A percentile compares a stretch with the other conserved stretches of the same genome.
Conservation (phyloP, 2,888 invertebrate genomes). For the Apotomis turbidana region DNA sequence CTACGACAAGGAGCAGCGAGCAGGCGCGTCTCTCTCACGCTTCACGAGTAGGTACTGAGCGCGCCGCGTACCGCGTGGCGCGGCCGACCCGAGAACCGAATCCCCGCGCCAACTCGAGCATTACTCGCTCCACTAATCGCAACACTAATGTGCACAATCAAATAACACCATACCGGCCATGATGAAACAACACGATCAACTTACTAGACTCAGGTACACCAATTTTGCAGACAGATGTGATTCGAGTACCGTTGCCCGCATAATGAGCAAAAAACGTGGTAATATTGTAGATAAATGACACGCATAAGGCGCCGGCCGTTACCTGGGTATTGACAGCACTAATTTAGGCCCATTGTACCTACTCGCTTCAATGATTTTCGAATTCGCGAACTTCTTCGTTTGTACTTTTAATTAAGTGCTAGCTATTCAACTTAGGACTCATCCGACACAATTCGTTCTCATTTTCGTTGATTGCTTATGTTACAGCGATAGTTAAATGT, state of each 20-base stretch:
- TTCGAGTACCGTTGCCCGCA: conserved; percentile 21
- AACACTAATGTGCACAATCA: conserved; percentile 72
- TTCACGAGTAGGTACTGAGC: conserved; percentile 68
- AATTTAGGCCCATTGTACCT: conserved; percentile 10
- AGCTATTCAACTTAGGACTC: conserved; percentile 21
- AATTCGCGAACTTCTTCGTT: conserved; percentile 1
- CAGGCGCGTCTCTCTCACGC: conserved; percentile 62
- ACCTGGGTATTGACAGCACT: conserved; percentile 6
- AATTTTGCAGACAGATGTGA: conserved; percentile 13
- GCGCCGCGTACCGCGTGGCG: conserved; percentile 41
- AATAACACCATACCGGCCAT: conserved; percentile 60
- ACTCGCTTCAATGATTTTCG: background rate
- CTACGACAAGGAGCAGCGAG: conserved; percentile 39
- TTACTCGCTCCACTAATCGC: conserved; percentile 75
- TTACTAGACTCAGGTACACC: conserved; percentile 21
- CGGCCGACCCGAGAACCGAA: conserved; percentile 43
- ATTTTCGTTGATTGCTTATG: conserved; percentile 22
- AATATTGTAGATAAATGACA: conserved; percentile 17
- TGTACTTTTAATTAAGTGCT: conserved; percentile 21
- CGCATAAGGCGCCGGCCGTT: conserved; percentile 2
- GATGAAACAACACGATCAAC: conserved; percentile 23
- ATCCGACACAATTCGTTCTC: conserved; percentile 20
- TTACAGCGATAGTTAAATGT: conserved; percentile 32
- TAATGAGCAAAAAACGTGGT: conserved; percentile 36
- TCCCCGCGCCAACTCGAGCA: conserved; percentile 61